phyloP scores from a whole-genome alignment of 2,113 vertebrate species.

The Gobius niger region DNA sequence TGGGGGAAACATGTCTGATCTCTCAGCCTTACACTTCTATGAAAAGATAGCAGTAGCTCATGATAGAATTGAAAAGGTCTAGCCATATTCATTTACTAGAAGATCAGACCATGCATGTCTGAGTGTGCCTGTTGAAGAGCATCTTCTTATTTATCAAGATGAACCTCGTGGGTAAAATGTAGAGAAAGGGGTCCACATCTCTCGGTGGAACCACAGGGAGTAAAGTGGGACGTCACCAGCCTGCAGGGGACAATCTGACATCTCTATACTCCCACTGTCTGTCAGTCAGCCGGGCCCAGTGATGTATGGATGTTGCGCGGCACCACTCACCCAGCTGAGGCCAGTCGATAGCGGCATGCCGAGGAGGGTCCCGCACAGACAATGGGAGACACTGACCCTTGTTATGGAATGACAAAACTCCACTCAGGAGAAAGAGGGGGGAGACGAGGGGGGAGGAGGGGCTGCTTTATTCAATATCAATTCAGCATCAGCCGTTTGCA shows the following conservation, averaged over 20 bases:
- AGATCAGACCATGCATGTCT: no score
- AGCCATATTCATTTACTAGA: no score
- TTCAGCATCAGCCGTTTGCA: slow-evolving; percentile 27
- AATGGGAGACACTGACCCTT: slow-evolving; percentile 60
- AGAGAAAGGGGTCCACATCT: slow-evolving; percentile 7
- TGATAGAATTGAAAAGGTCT: no score
- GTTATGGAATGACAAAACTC: slow-evolving; percentile 65
- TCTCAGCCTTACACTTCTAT: no score
- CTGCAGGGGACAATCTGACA: slow-evolving; percentile 58
- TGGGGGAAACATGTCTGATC: no score
- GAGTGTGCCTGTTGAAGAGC: no score
- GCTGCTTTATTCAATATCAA: slow-evolving; percentile 28
- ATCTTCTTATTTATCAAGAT: neutral
- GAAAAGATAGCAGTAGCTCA: no score
- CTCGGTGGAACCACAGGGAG: slow-evolving; percentile 47
- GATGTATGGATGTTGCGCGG: slow-evolving; percentile 71
- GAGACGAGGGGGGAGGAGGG: neutral
- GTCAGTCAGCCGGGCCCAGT: slow-evolving; percentile 56
- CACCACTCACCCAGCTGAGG: slow-evolving; percentile 57
- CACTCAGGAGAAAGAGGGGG: slow-evolving; percentile 5
- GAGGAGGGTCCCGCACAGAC: slow-evolving; percentile 50
- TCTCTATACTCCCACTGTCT: slow-evolving; percentile 62
- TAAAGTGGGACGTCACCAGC: slow-evolving; percentile 54
- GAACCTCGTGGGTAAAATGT: neutral
- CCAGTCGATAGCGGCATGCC: slow-evolving; percentile 55